phyloP scores from a whole-genome alignment of 2,113 vertebrate species.

The Smithornis capensis region DNA sequence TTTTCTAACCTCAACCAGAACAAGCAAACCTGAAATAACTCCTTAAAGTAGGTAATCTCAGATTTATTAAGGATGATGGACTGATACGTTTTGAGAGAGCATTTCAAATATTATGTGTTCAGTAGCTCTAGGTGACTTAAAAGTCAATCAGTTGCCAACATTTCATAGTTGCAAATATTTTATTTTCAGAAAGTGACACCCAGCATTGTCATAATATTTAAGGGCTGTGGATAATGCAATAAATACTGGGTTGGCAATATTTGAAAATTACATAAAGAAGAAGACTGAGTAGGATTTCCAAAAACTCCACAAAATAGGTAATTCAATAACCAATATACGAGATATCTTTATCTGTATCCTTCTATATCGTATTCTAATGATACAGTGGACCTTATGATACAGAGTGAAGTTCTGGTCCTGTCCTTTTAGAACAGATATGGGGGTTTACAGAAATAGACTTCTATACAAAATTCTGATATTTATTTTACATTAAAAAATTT shows the following conservation, averaged over 20 bases:
- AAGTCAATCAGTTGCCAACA: not conserved
- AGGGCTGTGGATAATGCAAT: not conserved
- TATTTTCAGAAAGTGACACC: not conserved
- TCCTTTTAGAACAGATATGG: not conserved
- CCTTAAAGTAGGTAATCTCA: not conserved
- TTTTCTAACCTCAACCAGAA: not conserved
- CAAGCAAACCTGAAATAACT: not conserved
- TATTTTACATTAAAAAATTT: not conserved
- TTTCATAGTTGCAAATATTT: not conserved
- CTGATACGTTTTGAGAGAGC: not conserved
- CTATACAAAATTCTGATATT: not conserved
- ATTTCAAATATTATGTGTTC: not conserved
- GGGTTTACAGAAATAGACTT: not conserved
- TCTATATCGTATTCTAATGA: not conserved
- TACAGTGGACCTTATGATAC: not conserved
- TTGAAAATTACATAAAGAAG: not conserved
- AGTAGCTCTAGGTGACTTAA: not conserved
- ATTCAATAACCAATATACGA: not conserved
- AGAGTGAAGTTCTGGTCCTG: not conserved
- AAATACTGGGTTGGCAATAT: not conserved
- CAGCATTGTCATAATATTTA: not conserved
- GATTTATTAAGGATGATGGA: not conserved
- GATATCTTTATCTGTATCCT: not conserved
- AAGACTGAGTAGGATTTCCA: not conserved
- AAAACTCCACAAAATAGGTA: not conserved